Evolutionary conservation across 2,888 invertebrate species (phyloP), one percentile per base, ranked within the genome.

Genomic region (Heteromyza rotundicornis): DNA sequence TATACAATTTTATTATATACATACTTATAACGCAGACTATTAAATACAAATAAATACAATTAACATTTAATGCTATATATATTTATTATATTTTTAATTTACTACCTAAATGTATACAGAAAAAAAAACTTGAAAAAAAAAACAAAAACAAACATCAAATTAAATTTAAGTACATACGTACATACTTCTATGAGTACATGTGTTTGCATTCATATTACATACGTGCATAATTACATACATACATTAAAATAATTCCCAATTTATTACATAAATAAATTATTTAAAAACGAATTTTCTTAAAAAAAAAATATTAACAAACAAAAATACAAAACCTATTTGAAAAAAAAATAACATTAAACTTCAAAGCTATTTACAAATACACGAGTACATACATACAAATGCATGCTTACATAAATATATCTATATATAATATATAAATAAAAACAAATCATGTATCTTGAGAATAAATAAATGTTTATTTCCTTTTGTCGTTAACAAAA

Each of bases 401-500:
- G 40, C 36, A 55, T 20, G 40, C 10, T 14, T 56, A 35, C 14
- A 57, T 23, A 57, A 14, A 24, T 12, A 32, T n/a, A 27, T 5
- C 27, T 27, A 27, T 27, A 44, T 44, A 44, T 44, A n/a, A 57
- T 47, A 50, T 22, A 50, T 20, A 57, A 35, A 52, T 2, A 35
- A 35, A 16, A 54, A 52, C 52, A 55, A 56, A 55, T 55, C 35
- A 32, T 53, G 32, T 24, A 68, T 66, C 68, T 72, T 76, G n/a
- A n/a, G 71, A 76, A 74, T 75, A 51, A 57, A 57, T 57, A 74
- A 74, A 74, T 76, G 75, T 75, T 75, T 74, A 75, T 76, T 76
- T 77, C 74, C 76, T 74, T 74, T 56, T 74, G 72, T 75, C 74
- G 76, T 74, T 71, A 75, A 76, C 73, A 59, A 75, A 70, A 65